These are phyloP conservation scores for Periophthalmus magnuspinnatus DNA, from an alignment of 2,797 vertebrate species.

Conservation along the genomic window DNA sequence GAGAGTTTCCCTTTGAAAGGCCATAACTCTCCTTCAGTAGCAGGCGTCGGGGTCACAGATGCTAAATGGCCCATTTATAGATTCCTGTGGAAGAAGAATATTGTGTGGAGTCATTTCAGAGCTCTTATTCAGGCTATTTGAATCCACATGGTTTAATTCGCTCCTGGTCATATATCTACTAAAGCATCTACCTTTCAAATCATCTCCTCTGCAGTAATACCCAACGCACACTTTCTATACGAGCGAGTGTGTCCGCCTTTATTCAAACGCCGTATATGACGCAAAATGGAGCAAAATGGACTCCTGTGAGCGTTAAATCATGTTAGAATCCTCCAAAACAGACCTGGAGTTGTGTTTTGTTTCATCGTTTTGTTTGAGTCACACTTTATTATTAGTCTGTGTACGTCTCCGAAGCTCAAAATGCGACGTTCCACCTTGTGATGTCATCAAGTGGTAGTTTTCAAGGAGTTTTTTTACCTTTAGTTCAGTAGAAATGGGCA, in stretches of 20 bases:
- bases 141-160: constrained; percentile 73
- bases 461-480: too few species aligned
- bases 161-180: constrained; percentile 63
- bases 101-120: constrained; percentile 66
- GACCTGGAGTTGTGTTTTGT: too few species aligned
- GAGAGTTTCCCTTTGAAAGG: constrained; percentile 77
- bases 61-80: constrained; percentile 81
- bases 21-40: constrained; percentile 76
- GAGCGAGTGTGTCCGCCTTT: constrained; percentile 28
- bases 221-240: constrained; percentile 12
- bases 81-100: constrained; percentile 72
- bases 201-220: constrained; percentile 40
- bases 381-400: too few species aligned
- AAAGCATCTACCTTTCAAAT: constrained; percentile 59
- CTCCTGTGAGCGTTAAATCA: too few species aligned
- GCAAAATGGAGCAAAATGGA: too few species aligned
- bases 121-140: constrained; percentile 69
- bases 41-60: constrained; percentile 77
- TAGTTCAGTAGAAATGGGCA: too few species aligned
- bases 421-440: too few species aligned
- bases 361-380: too few species aligned
- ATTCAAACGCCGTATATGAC: constrained; percentile 19
- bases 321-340: too few species aligned
- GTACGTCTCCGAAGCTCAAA: too few species aligned
- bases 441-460: too few species aligned